Evolutionary conservation across 2,797 vertebrate genomes (phyloP), one percentile per base, ranked within the genome.

Genomic region (Pantherophis vulpinus): DNA sequence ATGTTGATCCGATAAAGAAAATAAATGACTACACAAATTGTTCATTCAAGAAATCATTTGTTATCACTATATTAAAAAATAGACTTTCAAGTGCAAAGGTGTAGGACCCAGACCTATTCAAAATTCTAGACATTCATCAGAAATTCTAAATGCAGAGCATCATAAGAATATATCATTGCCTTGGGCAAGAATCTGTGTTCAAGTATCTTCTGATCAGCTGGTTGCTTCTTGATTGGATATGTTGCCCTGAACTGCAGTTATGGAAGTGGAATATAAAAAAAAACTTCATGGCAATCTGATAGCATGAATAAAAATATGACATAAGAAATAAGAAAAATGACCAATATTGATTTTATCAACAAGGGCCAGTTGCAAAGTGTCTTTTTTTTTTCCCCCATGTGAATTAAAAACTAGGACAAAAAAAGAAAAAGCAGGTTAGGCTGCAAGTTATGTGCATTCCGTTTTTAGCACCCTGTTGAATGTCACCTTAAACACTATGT

Each of bases 41-140:
- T 32, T 86, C 90, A 90, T 87, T 32, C 47, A 90, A 93, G 7
- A 59, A 93, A 86, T 56, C 59, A n/a, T 93, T 63, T 90, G 86
- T 66, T 32, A 90, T 93, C 42, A 83, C 60, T 29, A 47, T 54
- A 37, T 66, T 79, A 16, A 42, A 58, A 86, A 63, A 79, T 12
- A 79, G 23, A 13, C n/a, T 37, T 63, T 27, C 12, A 54, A 37
- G 20, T 37, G 0, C 70, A 86, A 86, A 89, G 16, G 51, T 42
- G 11, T 23, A 42, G 74, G 37, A 42, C 74, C 9, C 74, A 79
- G 42, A n/a, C 29, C 29, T 89, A 51, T 88, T 88, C 61, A 42
- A 55, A 92, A 74, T 42, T n/a, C 61, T 14, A 70, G 63, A 18
- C 61, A 58, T 20, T 42, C 55, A 54, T 37, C 91, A 70, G 29